Conservation (phyloP, 2,113 vertebrate genomes). For the mouse (Mus musculus) region GRCm39 chr5:146587501-146588000, state of each 20-base stretch:
- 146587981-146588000: not conserved
- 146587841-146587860: not conserved
- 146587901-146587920: not conserved
- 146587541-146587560: not conserved
- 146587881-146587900: not conserved
- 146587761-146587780: fast-evolving
- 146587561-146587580: not conserved
- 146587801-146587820: too few relatives aligned
- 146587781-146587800: not conserved
- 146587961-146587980: not conserved
- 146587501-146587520: not conserved
- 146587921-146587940: not conserved
- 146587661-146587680: not conserved
- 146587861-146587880: constrained; percentile 35
- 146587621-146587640: not conserved
- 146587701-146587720: not conserved
- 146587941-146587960: not conserved
- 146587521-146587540: not conserved
- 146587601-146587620: not conserved
- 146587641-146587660: not conserved
- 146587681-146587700: too few relatives aligned
- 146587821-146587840: not conserved
- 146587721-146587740: not conserved
- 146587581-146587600: too few relatives aligned
- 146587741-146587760: not conserved